Conservation (phyloP, 2,888 invertebrate species). For the Rhamphomyia laevipes region DNA sequence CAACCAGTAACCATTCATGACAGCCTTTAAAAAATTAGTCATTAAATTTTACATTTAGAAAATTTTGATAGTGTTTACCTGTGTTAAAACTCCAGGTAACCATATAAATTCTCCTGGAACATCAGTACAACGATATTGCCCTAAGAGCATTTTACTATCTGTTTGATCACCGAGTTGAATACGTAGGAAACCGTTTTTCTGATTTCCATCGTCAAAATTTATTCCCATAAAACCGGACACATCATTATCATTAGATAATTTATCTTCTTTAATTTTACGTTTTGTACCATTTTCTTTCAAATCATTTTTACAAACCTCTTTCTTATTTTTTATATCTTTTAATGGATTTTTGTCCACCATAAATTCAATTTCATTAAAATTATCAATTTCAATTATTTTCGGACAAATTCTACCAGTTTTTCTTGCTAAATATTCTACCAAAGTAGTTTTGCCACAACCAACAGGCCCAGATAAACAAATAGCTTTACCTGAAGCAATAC, state of each 20-base stretch:
- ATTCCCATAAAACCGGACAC: background rate
- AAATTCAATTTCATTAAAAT: slow-evolving; percentile 5
- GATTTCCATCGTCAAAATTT: background rate
- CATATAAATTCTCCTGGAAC: slow-evolving; percentile 96
- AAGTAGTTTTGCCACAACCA: slow-evolving; percentile 87
- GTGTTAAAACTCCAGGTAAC: slow-evolving; percentile 89
- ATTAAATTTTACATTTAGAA: background rate
- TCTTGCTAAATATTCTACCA: slow-evolving; percentile 78
- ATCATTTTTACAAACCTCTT: slow-evolving; percentile 20
- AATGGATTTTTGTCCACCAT: background rate
- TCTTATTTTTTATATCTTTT: slow-evolving; percentile 16
- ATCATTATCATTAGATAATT: background rate
- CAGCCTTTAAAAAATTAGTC: slow-evolving; percentile 43
- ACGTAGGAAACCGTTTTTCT: slow-evolving; percentile 50
- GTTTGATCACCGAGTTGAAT: slow-evolving; percentile 95
- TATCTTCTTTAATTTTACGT: slow-evolving; percentile 9
- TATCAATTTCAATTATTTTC: slow-evolving; percentile 23
- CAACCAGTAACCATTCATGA: slow-evolving; percentile 78
- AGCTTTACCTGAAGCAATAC: slow-evolving; percentile 60
- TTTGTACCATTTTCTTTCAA: slow-evolving; percentile 10
- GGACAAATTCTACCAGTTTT: slow-evolving; percentile 52
- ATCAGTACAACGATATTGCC: slow-evolving; percentile 74
- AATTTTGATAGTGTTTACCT: slow-evolving; percentile 43
- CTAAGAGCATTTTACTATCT: slow-evolving; percentile 88
- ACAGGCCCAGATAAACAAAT: slow-evolving; percentile 76